Percentiles rank a stretch among this genome's conserved stretches.
phyloP scores from a whole-genome alignment of 2,888 invertebrate genomes.

The Eupithecia pulchellata region DNA sequence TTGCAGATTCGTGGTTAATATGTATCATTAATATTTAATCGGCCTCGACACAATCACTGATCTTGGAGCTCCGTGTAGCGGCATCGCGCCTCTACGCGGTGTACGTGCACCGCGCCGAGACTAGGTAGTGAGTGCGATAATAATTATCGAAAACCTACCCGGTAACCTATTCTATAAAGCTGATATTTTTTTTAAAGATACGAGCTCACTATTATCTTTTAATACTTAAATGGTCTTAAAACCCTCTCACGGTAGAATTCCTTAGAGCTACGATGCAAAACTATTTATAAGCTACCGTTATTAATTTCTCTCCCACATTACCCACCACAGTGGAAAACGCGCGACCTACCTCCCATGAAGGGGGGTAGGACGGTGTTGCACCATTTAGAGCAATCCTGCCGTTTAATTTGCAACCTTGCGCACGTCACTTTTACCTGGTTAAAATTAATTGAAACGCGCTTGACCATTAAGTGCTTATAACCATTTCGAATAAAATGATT shows the following conservation, averaged over 20 bases:
- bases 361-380: not conserved
- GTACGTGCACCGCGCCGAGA: too few relatives aligned
- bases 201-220: not conserved
- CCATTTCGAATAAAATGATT: not conserved
- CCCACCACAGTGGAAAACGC: not conserved
- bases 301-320: not conserved
- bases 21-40: too few relatives aligned
- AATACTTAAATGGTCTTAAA: not conserved
- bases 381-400: not conserved
- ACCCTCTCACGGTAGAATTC: not conserved
- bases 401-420: not conserved
- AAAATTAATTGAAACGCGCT: not conserved
- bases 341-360: not conserved
- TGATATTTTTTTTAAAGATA: not conserved
- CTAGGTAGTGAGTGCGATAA: too few relatives aligned
- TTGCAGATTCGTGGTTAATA: too few relatives aligned
- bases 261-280: not conserved
- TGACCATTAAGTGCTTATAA: not conserved
- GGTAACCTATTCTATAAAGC: not conserved
- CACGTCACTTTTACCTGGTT: not conserved
- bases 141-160: not conserved
- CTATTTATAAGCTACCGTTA: not conserved
- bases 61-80: too few relatives aligned
- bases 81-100: too few relatives aligned
- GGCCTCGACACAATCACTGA: too few relatives aligned